Evolutionary conservation across 2,888 invertebrate genomes (phyloP).

Genomic region (Operophtera brumata): DNA sequence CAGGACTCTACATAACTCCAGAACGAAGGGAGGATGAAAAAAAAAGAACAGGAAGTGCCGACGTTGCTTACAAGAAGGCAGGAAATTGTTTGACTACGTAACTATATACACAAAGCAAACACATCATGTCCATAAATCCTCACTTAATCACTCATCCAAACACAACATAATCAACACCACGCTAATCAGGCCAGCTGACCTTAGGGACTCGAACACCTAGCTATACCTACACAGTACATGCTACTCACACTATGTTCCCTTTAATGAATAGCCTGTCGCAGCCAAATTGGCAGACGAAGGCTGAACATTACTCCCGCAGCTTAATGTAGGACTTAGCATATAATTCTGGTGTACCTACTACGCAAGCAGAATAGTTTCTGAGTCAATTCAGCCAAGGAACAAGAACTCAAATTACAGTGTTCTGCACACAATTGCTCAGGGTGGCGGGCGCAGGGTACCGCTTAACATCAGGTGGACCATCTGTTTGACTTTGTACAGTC

Average conservation of each 20-base stretch:
- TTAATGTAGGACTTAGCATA: constrained; percentile 23
- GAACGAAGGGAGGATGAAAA: too few relatives aligned
- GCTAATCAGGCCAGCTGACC: constrained; percentile 14
- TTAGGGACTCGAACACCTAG: constrained; percentile 9
- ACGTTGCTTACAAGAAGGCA: neutral
- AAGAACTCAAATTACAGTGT: neutral
- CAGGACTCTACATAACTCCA: too few relatives aligned
- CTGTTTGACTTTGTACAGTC: too few relatives aligned
- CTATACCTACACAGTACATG: constrained; percentile 1
- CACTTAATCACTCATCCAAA: neutral
- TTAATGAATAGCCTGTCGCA: constrained; percentile 30
- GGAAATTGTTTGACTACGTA: neutral
- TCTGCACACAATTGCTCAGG: too few relatives aligned
- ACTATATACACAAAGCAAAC: neutral
- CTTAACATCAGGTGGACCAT: too few relatives aligned
- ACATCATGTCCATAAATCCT: neutral
- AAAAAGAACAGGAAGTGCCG: constrained; percentile 19
- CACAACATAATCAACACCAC: neutral
- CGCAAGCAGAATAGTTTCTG: neutral
- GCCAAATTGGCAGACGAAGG: constrained; percentile 29
- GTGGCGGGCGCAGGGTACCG: too few relatives aligned
- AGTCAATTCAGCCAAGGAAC: neutral
- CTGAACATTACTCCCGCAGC: constrained; percentile 23
- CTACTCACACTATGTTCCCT: constrained; percentile 38
- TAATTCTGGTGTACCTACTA: neutral